Conservation (phyloP, 2,113 vertebrate species). For the Rousettus leschenaultii region DNA sequence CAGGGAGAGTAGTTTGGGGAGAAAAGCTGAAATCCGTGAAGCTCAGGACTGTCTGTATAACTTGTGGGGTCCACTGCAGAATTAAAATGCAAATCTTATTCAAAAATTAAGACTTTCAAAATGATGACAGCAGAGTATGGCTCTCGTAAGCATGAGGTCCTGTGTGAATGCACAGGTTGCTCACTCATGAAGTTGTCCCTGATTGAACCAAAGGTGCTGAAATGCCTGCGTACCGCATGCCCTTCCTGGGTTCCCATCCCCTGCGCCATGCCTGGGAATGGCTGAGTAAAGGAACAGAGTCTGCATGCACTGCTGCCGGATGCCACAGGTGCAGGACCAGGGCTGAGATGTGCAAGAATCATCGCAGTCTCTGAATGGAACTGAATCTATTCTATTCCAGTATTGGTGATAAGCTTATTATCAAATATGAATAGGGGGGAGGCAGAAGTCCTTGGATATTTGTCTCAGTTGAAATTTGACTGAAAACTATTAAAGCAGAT, state of each 20-base stretch:
- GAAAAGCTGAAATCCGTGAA: not conserved
- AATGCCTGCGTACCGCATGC: accelerated
- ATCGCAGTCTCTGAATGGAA: not conserved
- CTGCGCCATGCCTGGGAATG: not conserved
- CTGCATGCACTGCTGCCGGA: accelerated
- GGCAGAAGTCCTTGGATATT: not conserved
- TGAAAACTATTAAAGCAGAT: not conserved
- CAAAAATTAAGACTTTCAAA: not conserved
- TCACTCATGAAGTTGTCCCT: not conserved
- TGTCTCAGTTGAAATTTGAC: not conserved
- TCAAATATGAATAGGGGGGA: not conserved
- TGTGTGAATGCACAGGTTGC: not conserved
- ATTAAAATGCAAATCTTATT: not conserved
- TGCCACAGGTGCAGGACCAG: not conserved
- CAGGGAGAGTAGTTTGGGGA: not conserved
- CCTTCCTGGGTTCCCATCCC: not conserved
- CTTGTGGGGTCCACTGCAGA: not conserved
- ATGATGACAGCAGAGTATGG: not conserved
- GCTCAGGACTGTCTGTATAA: not conserved
- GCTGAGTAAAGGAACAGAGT: not conserved
- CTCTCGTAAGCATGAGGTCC: not conserved
- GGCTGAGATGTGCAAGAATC: not conserved
- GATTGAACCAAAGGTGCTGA: not conserved
- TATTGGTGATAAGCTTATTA: not conserved
- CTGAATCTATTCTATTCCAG: not conserved